phyloP scores from a whole-genome alignment of 2,113 vertebrate genomes.

The Regulus satrapa region DNA sequence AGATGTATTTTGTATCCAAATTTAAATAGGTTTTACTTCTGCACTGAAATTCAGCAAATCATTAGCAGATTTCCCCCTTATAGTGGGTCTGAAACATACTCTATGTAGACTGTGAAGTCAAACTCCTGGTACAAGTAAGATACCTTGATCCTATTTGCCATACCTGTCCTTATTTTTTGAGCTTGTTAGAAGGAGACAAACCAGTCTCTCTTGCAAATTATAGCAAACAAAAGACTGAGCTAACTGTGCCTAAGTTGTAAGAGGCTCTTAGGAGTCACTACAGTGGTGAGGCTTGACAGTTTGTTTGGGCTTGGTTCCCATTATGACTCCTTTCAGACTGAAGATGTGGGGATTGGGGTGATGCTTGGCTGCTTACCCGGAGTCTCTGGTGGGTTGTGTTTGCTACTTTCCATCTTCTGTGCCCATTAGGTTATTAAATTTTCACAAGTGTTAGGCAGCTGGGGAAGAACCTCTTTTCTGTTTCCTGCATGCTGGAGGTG shows the following conservation, averaged over 20 bases:
- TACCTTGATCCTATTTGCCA: neutral
- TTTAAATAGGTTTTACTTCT: neutral
- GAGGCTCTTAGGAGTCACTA: constrained; percentile 3
- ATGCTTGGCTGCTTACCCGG: neutral
- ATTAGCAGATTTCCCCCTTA: neutral
- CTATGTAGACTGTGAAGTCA: neutral
- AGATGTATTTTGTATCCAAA: neutral
- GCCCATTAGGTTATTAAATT: neutral
- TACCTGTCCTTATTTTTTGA: neutral
- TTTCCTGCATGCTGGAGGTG: neutral
- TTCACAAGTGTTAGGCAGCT: neutral
- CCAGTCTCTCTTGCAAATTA: neutral
- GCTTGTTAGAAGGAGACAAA: neutral
- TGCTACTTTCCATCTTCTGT: neutral
- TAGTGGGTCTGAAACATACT: neutral
- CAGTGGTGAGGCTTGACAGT: neutral
- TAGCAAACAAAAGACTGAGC: neutral
- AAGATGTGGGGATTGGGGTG: neutral
- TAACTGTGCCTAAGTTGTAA: neutral
- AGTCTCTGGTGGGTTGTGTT: neutral
- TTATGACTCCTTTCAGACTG: constrained; percentile 2
- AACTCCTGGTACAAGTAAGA: neutral
- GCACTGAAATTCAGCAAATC: neutral
- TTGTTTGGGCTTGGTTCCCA: constrained; percentile 39
- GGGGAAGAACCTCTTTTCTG: neutral